Conservation (phyloP, 2,797 vertebrate species). For the Hemitrygon akajei region DNA sequence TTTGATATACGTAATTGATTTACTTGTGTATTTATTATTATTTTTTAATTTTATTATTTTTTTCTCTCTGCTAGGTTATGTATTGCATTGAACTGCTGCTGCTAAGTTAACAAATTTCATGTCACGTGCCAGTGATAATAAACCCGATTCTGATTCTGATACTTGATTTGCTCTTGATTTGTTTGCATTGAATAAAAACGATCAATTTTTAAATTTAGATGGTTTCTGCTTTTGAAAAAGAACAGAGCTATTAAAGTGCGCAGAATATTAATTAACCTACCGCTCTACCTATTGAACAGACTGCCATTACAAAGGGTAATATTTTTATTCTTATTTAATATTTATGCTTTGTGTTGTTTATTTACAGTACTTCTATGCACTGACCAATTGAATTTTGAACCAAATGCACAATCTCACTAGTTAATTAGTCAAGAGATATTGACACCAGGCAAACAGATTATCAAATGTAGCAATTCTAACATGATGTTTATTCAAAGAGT, state of each 20-base stretch:
- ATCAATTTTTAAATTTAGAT: neutral
- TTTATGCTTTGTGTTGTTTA: neutral
- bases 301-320: neutral
- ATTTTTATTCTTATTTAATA: neutral
- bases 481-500: neutral
- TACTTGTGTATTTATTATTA: no score
- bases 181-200: neutral
- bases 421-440: neutral
- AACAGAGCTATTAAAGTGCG: neutral
- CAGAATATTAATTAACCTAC: neutral
- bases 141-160: neutral
- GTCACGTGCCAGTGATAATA: no score
- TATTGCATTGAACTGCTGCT: no score
- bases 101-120: no score
- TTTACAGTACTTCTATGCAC: neutral
- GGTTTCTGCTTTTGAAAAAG: neutral
- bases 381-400: slow-evolving; percentile 4
- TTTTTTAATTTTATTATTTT: no score
- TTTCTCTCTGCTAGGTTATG: no score
- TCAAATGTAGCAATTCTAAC: neutral
- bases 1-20: no score
- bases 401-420: neutral
- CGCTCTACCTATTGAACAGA: neutral
- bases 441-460: neutral
- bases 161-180: neutral